phyloP scores from a whole-genome alignment of 1,140 invertebrate species.

The Capitella teleta region DNA sequence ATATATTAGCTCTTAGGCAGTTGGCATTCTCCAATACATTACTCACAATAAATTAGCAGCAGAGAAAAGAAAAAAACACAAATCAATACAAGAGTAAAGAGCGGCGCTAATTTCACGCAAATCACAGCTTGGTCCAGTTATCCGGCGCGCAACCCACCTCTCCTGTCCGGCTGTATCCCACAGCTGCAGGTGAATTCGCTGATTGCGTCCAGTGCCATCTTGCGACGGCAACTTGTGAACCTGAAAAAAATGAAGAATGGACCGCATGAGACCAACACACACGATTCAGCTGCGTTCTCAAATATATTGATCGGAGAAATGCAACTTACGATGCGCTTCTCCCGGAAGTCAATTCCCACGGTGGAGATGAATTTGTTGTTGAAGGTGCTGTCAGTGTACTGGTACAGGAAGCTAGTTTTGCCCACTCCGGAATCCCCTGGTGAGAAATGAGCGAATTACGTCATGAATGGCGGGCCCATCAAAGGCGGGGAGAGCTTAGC shows the following conservation, averaged over 20 bases:
- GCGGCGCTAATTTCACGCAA: too few species aligned
- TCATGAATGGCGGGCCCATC: neutral
- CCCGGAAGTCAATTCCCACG: constrained; percentile 93
- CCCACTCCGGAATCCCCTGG: constrained; percentile 42
- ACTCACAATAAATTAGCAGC: too few species aligned
- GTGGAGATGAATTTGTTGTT: constrained; percentile 89
- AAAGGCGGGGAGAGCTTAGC: constrained; percentile 3
- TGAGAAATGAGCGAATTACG: constrained; percentile 4
- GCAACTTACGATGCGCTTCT: constrained; percentile 78
- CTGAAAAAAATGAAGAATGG: too few species aligned
- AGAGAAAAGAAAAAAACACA: too few species aligned
- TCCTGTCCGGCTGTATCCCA: constrained; percentile 95
- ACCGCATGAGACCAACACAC: too few species aligned
- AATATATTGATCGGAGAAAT: neutral
- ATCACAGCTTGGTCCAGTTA: too few species aligned
- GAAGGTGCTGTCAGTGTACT: constrained; percentile 88
- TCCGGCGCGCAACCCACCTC: constrained; percentile 43
- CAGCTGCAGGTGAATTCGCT: constrained; percentile 79
- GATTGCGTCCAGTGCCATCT: constrained; percentile 55
- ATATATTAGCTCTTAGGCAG: too few species aligned
- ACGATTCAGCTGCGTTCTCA: too few species aligned
- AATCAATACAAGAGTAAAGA: too few species aligned
- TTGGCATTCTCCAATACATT: too few species aligned
- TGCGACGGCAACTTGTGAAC: constrained; percentile 55
- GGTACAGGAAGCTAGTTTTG: constrained; percentile 53